Percentiles rank a stretch among this genome's conserved stretches.
Conservation (phyloP, 2,113 vertebrate species). For the Cephalophus harveyi region DNA sequence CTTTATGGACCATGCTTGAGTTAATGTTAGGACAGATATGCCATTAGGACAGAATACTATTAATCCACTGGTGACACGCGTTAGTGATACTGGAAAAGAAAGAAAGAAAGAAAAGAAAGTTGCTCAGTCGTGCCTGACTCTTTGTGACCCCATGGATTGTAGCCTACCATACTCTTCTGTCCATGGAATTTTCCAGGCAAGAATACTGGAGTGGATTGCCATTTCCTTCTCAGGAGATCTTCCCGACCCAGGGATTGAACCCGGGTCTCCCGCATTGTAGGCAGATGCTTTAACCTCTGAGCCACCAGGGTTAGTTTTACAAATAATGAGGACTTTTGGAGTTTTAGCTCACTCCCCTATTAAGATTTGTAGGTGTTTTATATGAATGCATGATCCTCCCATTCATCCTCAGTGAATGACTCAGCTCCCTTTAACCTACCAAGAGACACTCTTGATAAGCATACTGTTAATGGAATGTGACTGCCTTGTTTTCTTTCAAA, state of each 20-base stretch:
- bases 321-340: conserved; percentile 4
- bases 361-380: conserved; percentile 50
- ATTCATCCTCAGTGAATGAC: neutral
- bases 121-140: no score
- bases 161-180: no score
- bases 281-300: no score
- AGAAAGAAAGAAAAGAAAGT: no score
- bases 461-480: conserved; percentile 25
- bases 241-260: no score
- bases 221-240: no score
- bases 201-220: no score
- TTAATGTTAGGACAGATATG: conserved; percentile 57
- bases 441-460: neutral
- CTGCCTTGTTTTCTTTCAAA: conserved; percentile 42
- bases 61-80: conserved; percentile 30
- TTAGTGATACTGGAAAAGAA: no score
- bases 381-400: conserved; percentile 15
- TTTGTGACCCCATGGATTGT: no score
- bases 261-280: no score
- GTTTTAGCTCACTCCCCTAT: neutral
- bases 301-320: neutral
- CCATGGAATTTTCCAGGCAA: no score
- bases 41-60: conserved; percentile 46
- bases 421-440: neutral
- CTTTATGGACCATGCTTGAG: conserved; percentile 56